A percentile compares a stretch with the other conserved stretches of the same genome.
Conservation (phyloP, 2,113 vertebrate species). For the Tretioscincus oriximinensis region DNA sequence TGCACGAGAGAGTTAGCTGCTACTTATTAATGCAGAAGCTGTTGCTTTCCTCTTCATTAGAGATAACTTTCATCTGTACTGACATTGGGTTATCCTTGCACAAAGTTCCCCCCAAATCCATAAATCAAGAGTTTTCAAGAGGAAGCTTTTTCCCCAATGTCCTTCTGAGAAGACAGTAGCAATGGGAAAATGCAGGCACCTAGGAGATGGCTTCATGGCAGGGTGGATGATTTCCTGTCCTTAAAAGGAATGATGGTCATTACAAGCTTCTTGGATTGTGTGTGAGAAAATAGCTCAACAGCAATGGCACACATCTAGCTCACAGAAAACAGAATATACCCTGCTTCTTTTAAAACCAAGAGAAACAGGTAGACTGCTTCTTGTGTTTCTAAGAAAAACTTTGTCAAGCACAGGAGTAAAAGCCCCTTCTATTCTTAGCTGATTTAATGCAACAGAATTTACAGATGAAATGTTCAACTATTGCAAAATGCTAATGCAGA, state of each 20-base stretch:
- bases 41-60: slow-evolving; percentile 10
- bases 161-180: not conserved
- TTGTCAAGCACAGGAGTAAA: not conserved
- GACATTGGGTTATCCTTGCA: slow-evolving; percentile 22
- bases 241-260: not conserved
- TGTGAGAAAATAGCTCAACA: not conserved
- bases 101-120: slow-evolving; percentile 14
- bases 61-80: not conserved
- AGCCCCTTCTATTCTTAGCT: not conserved
- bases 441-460: not conserved
- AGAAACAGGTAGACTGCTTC: not conserved
- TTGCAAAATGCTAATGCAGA: not conserved
- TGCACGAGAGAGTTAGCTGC: slow-evolving; percentile 11
- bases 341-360: no score
- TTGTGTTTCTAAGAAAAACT: not conserved
- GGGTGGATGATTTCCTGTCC: not conserved
- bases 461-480: not conserved
- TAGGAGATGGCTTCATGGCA: not conserved
- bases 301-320: not conserved
- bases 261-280: not conserved
- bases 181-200: not conserved
- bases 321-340: no score
- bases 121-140: slow-evolving; percentile 13
- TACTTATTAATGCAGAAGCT: slow-evolving; percentile 19
- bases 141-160: not conserved